These are phyloP conservation scores for Micromys minutus DNA, from an alignment of 2,113 vertebrate genomes.

Conservation along the genomic window DNA sequence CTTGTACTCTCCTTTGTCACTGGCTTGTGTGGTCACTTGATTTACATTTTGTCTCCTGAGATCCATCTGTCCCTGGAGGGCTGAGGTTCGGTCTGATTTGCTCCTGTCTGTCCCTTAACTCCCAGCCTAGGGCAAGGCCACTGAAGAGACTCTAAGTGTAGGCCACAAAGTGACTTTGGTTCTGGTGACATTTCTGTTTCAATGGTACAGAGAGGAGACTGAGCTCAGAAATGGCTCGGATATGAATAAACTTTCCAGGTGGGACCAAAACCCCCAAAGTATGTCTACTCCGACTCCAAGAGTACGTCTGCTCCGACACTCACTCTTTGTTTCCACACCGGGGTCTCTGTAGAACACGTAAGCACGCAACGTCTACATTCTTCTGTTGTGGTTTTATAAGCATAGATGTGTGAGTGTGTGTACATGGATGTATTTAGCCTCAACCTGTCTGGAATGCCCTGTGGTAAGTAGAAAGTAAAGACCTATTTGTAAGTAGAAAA, in stretches of 20 bases:
- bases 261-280: background rate
- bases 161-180: background rate
- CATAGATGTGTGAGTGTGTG: background rate
- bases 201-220: background rate
- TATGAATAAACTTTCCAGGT: background rate
- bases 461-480: slow-evolving; percentile 19
- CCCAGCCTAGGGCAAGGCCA: background rate
- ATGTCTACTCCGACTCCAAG: background rate
- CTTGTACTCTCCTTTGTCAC: background rate
- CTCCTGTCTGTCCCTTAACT: background rate
- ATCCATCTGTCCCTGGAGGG: background rate
- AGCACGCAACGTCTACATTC: background rate
- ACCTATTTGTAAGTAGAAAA: background rate
- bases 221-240: background rate
- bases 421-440: background rate
- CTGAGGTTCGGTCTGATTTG: background rate
- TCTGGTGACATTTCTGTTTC: background rate
- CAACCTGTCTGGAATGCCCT: slow-evolving; percentile 58
- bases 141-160: background rate
- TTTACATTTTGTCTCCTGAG: background rate
- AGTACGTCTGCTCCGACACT: background rate
- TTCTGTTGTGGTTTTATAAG: slow-evolving; percentile 24
- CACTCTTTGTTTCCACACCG: background rate
- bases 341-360: background rate
- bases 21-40: background rate